Evolutionary conservation across 2,113 vertebrate genomes (phyloP), one percentile per base, ranked within the genome.

Genomic region (Hippolais icterina): DNA sequence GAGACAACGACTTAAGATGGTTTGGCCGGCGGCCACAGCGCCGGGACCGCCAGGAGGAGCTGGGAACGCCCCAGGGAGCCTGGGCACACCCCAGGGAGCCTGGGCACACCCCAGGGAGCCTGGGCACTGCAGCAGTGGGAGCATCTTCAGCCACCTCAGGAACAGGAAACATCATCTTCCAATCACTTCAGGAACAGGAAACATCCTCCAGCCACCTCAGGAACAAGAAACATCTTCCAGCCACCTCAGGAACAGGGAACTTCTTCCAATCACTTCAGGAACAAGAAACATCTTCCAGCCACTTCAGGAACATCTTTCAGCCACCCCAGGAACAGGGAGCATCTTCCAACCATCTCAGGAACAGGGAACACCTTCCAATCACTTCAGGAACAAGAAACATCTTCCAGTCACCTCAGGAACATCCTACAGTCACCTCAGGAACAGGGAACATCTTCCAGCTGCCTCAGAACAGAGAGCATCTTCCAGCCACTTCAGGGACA

Each of bases 301-400:
- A 4, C 42, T 2, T 1, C 28, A 31, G 42, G 42, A 9, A 17
- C 29, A 16, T 9, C 68, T 9, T 11, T 39, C 50, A 42, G 18
- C 3, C 60, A 6, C 29, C 6, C 1, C 35, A 29, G 41, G 39
- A 8, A 16, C 28, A 11, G 35, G 52, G 53, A 57, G 17, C 31
- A 2, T 17, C 41, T 3, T 9, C 64, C n/a, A 56, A n/a, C 7
- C 47, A 6, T 28, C 2, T 2, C 25, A 10, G 4, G 19, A 9
- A 28, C 7, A 5, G 31, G 10, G 63, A n/a, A 5, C 42, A 12
- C 6, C 42, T 24, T 6, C 42, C 63, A 47, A 15, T 3, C 15
- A 9, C 44, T 4, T 5, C 66, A 28, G 5, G 11, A 11, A 21
- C 42, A 17, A 21, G 19, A 35, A 9, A 10, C 8, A 2, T 2